A percentile compares a stretch with the other conserved stretches of the same genome.
phyloP scores from a whole-genome alignment of 2,113 vertebrate species.

The Phalacrocorax aristotelis region DNA sequence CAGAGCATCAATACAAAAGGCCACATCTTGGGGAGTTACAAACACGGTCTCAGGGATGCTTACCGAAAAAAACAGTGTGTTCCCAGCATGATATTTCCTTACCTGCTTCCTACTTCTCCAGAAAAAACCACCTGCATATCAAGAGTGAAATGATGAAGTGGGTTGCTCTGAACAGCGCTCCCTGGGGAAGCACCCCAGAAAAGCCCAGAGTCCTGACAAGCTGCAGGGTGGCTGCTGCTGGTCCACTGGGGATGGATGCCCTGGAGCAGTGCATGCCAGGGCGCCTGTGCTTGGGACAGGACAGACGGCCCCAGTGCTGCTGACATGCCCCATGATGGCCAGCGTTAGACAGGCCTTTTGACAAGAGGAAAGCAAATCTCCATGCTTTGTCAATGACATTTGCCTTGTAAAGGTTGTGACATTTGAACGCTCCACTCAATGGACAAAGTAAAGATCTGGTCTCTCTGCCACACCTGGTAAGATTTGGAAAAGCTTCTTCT shows the following conservation, averaged over 20 bases:
- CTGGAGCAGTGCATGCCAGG: rapidly evolving
- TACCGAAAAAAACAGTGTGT: rapidly evolving
- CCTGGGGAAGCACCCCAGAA: not conserved
- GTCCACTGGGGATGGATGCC: not conserved
- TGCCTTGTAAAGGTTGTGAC: not conserved
- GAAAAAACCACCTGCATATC: not conserved
- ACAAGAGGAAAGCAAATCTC: not conserved
- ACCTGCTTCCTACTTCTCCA: not conserved
- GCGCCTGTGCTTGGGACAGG: rapidly evolving
- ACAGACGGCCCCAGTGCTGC: not conserved
- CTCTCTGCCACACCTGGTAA: not conserved
- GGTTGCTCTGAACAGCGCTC: not conserved
- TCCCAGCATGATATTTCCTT: not conserved
- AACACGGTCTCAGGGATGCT: not conserved
- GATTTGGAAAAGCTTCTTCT: not conserved
- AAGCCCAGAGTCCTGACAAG: not conserved
- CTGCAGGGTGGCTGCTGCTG: not conserved
- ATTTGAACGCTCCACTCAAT: not conserved
- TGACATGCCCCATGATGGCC: not conserved
- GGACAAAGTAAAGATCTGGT: not conserved
- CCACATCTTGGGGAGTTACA: not conserved
- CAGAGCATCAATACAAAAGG: not conserved
- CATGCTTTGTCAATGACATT: not conserved
- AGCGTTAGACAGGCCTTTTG: not conserved
- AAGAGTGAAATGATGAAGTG: rapidly evolving